These are phyloP conservation scores for Serrognathus titanus DNA, from an alignment of 2,888 invertebrate genomes.

Conservation along the genomic window DNA sequence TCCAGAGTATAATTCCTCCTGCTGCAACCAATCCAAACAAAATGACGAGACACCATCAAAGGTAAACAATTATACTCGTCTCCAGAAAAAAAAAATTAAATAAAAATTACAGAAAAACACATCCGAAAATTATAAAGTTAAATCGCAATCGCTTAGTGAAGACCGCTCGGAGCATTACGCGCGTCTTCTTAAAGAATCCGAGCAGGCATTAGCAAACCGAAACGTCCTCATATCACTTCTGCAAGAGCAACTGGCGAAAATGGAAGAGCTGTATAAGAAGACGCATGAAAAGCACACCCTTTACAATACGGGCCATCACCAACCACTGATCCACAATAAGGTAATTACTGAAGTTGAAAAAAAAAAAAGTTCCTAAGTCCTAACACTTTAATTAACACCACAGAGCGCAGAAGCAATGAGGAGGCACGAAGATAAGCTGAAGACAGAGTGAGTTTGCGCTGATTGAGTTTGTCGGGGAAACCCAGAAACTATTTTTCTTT, in stretches of 20 bases:
- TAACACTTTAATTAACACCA: no score
- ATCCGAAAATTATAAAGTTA: slow-evolving; percentile 4
- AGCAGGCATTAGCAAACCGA: slow-evolving; percentile 28
- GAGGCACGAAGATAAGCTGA: no score
- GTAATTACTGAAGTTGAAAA: no score
- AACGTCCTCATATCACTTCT: slow-evolving; percentile 33
- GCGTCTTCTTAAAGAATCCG: slow-evolving; percentile 25
- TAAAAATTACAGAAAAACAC: neutral
- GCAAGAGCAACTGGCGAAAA: slow-evolving; percentile 30
- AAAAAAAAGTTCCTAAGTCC: no score
- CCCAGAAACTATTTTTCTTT: no score
- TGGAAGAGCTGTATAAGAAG: slow-evolving; percentile 31
- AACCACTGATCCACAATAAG: no score
- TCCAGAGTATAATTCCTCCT: neutral
- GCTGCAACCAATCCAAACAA: neutral
- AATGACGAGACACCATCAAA: neutral
- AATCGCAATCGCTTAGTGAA: slow-evolving; percentile 1
- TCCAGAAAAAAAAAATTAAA: no score
- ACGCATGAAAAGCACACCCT: slow-evolving; percentile 25
- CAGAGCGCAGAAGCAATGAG: no score
- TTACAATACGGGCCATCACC: no score
- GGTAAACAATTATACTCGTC: neutral
- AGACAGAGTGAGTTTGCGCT: no score
- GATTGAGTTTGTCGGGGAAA: no score
- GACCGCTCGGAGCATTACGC: slow-evolving; percentile 15